Evolutionary conservation across 2,797 vertebrate species (phyloP).

Genomic region (Bothrops alternatus): DNA sequence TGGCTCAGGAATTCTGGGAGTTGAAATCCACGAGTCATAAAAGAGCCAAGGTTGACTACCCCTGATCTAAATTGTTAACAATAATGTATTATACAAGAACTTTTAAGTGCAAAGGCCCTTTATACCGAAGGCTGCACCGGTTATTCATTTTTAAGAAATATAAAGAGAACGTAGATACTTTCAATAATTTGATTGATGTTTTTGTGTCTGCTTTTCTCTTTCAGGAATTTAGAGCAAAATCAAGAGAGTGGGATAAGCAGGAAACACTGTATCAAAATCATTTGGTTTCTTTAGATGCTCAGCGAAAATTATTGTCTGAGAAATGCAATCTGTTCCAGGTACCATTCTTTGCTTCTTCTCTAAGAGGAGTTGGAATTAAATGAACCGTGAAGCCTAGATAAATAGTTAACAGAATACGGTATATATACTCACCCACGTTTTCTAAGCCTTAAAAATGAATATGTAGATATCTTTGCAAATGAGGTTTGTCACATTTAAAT

Average conservation of each 20-base stretch:
- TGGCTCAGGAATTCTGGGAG: no score
- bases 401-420: not conserved
- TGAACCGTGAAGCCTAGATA: not conserved
- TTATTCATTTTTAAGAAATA: constrained; percentile 3
- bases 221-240: constrained; percentile 73
- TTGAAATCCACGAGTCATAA: no score
- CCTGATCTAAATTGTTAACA: not conserved
- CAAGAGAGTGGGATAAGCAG: constrained; percentile 72
- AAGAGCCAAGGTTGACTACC: no score
- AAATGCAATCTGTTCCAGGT: constrained; percentile 75
- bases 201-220: constrained; percentile 8
- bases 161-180: not conserved
- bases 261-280: constrained; percentile 63
- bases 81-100: not conserved
- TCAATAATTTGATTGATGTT: not conserved
- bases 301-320: constrained; percentile 65
- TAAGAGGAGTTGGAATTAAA: constrained; percentile 14
- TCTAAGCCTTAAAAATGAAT: not conserved
- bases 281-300: constrained; percentile 63
- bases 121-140: not conserved
- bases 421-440: not conserved
- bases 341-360: constrained; percentile 37
- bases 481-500: not conserved
- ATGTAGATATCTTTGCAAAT: not conserved
- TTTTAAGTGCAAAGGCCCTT: not conserved